Evolutionary conservation across 2,888 invertebrate genomes (phyloP).

Genomic region (Ernsta delagoae): DNA sequence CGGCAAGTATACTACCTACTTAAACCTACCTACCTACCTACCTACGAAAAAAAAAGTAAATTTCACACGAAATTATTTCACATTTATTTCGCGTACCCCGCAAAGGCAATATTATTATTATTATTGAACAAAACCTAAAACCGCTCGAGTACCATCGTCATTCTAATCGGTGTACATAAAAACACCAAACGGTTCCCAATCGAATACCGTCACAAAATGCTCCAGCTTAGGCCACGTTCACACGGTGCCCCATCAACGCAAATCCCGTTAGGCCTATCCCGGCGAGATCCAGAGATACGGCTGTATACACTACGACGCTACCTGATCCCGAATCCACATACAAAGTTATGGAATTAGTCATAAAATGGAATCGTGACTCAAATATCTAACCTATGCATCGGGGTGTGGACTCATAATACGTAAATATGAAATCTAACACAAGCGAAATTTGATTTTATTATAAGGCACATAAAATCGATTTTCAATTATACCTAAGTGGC

Average conservation of each 20-base stretch:
- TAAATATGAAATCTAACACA: conserved; percentile 33
- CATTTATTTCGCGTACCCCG: too few relatives aligned
- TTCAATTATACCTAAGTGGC: conserved; percentile 17
- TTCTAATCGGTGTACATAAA: conserved; percentile 6
- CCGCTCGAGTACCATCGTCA: not conserved
- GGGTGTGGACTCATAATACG: conserved; percentile 38
- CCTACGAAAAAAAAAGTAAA: too few relatives aligned
- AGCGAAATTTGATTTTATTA: conserved; percentile 44
- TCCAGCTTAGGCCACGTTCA: conserved; percentile 33
- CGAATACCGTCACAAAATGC: conserved; percentile 25
- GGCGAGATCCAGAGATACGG: conserved; percentile 65
- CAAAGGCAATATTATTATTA: too few relatives aligned
- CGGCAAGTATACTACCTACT: too few relatives aligned
- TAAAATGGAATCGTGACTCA: conserved; percentile 84
- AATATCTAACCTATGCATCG: conserved; percentile 81
- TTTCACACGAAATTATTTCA: too few relatives aligned
- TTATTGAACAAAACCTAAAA: too few relatives aligned
- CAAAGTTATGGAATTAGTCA: conserved; percentile 85
- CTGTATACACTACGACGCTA: conserved; percentile 74
- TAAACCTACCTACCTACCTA: too few relatives aligned
- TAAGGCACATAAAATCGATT: fast-evolving
- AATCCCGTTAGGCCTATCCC: conserved; percentile 61
- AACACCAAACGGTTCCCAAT: conserved; percentile 3
- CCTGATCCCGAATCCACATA: conserved; percentile 83
- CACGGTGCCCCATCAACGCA: conserved; percentile 62